These are phyloP conservation scores for Cheilosia pagana DNA, from an alignment of 2,888 invertebrate species.

Conservation along the genomic window DNA sequence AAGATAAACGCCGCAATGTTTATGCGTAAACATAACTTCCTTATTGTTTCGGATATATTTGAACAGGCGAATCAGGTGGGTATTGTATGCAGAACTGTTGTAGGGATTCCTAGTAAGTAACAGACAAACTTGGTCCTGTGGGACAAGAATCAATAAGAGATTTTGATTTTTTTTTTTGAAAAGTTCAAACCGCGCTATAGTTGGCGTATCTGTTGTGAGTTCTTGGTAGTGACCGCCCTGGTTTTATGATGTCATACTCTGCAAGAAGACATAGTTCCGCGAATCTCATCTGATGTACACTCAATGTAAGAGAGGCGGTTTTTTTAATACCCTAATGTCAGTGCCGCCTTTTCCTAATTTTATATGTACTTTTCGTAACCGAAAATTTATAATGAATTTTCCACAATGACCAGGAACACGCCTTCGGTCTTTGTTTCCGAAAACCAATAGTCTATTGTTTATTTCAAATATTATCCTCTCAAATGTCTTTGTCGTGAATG, in stretches of 20 bases:
- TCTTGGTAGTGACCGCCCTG: not conserved
- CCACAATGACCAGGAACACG: not conserved
- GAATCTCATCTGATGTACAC: too few relatives aligned
- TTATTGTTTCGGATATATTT: conserved; percentile 43
- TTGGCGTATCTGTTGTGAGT: not conserved
- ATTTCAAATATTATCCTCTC: conserved; percentile 5
- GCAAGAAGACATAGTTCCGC: too few relatives aligned
- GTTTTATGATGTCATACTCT: too few relatives aligned
- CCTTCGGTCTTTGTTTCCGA: not conserved
- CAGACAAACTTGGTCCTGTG: conserved; percentile 27
- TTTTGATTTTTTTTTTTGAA: not conserved
- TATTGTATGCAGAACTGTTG: not conserved
- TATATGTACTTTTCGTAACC: not conserved
- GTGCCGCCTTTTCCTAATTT: not conserved
- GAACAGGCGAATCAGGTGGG: not conserved
- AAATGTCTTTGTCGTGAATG: not conserved
- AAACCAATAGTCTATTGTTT: conserved; percentile 12
- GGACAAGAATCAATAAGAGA: not conserved
- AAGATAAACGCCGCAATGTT: conserved; percentile 54
- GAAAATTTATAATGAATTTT: not conserved
- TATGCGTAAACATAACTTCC: conserved; percentile 56
- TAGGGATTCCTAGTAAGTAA: conserved; percentile 40
- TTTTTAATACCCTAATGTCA: not conserved
- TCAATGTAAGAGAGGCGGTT: too few relatives aligned
- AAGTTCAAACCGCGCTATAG: not conserved